Percentiles rank a stretch among this genome's conserved stretches.
Evolutionary conservation across 2,797 vertebrate species (phyloP).

Genomic region (Gymnoscopelus microlampas): DNA sequence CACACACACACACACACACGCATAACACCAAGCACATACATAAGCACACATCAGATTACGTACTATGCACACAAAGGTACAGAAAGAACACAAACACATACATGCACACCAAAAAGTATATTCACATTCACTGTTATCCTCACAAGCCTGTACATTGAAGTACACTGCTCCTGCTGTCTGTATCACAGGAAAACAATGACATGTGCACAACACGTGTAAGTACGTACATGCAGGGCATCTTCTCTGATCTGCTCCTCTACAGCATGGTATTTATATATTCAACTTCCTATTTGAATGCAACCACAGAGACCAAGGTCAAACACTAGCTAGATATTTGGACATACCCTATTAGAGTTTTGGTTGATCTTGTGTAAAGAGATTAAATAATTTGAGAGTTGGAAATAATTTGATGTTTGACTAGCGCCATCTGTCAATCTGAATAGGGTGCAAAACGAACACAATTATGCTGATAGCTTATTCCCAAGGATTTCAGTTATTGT

Average conservation of each 20-base stretch:
- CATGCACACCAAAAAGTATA: not conserved
- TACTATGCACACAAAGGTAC: not conserved
- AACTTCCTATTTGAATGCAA: not conserved
- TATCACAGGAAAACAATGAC: not conserved
- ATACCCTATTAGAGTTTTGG: not conserved
- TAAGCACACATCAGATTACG: no score
- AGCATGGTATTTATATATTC: slow-evolving; percentile 17
- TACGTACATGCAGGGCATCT: not conserved
- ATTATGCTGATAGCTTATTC: not conserved
- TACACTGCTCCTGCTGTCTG: not conserved
- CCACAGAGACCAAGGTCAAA: not conserved
- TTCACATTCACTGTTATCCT: not conserved
- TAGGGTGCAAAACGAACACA: not conserved
- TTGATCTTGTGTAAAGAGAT: not conserved
- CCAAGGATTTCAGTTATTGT: slow-evolving; percentile 7
- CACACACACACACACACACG: not conserved
- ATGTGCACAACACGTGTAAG: not conserved
- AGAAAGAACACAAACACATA: not conserved
- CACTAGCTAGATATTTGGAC: not conserved
- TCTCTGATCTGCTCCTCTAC: not conserved
- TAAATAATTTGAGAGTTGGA: not conserved
- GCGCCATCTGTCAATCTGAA: slow-evolving; percentile 8
- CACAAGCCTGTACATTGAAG: not conserved
- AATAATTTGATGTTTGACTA: not conserved
- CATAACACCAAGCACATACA: not conserved